These are phyloP conservation scores for Gambusia affinis DNA, from an alignment of 2,113 vertebrate genomes.

Conservation along the genomic window DNA sequence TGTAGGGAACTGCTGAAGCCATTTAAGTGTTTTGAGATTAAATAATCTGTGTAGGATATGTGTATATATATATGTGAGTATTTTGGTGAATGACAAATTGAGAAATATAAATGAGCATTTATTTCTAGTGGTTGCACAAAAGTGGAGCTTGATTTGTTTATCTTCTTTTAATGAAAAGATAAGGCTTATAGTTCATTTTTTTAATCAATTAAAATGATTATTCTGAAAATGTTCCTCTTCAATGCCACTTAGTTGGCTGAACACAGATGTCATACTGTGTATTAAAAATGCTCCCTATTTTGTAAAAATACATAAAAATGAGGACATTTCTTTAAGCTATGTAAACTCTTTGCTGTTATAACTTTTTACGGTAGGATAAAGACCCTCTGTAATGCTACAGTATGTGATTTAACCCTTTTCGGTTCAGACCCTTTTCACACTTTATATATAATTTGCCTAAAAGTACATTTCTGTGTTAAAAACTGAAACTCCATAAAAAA, in stretches of 20 bases:
- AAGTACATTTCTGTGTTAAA: too few species aligned
- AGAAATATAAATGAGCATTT: constrained; percentile 72
- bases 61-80: neutral
- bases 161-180: constrained; percentile 12
- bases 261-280: neutral
- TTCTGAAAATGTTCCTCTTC: neutral
- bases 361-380: too few species aligned
- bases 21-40: constrained; percentile 53
- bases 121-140: constrained; percentile 78
- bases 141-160: constrained; percentile 55
- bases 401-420: too few species aligned
- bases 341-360: too few species aligned
- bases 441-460: too few species aligned
- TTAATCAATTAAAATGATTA: neutral
- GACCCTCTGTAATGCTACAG: too few species aligned
- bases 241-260: neutral
- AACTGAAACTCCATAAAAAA: too few species aligned
- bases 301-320: too few species aligned
- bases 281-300: too few species aligned
- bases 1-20: constrained; percentile 59
- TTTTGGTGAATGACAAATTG: constrained; percentile 64
- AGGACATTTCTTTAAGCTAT: too few species aligned
- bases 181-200: neutral
- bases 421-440: too few species aligned
- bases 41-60: constrained; percentile 8